These are phyloP conservation scores for Callitettix versicolor DNA, from an alignment of 1,140 invertebrate genomes.

Conservation along the genomic window DNA sequence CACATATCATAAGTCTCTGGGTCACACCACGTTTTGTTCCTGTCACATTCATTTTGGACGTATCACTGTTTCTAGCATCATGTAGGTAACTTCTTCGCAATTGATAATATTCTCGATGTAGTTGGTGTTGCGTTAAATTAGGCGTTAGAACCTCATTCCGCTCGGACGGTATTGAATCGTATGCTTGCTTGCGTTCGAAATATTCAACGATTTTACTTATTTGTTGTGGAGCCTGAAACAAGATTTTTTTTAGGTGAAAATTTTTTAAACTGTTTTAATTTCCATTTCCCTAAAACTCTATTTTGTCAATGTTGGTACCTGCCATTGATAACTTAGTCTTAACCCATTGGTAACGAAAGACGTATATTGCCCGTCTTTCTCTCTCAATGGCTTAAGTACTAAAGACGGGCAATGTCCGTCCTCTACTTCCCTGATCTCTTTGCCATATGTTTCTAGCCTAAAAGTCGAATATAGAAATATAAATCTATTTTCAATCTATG, in stretches of 20 bases:
- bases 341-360: no score
- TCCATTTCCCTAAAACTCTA: no score
- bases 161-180: constrained; percentile 18
- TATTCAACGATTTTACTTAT: constrained; percentile 81
- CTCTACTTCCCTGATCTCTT: no score
- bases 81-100: constrained; percentile 24
- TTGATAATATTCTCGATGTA: constrained; percentile 21
- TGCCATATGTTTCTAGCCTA: no score
- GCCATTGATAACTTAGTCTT: no score
- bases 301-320: no score
- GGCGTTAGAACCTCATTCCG: constrained; percentile 25
- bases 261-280: no score
- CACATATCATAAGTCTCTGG: constrained; percentile 56
- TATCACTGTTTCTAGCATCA: not conserved
- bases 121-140: constrained; percentile 17
- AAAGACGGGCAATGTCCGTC: no score
- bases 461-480: no score
- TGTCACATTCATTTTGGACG: not conserved
- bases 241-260: constrained; percentile 35
- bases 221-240: constrained; percentile 37
- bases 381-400: no score
- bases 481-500: no score
- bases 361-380: no score
- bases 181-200: constrained; percentile 61
- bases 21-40: constrained; percentile 19